Conservation (phyloP, 2,113 vertebrate genomes). For the Tenrec ecaudatus region DNA sequence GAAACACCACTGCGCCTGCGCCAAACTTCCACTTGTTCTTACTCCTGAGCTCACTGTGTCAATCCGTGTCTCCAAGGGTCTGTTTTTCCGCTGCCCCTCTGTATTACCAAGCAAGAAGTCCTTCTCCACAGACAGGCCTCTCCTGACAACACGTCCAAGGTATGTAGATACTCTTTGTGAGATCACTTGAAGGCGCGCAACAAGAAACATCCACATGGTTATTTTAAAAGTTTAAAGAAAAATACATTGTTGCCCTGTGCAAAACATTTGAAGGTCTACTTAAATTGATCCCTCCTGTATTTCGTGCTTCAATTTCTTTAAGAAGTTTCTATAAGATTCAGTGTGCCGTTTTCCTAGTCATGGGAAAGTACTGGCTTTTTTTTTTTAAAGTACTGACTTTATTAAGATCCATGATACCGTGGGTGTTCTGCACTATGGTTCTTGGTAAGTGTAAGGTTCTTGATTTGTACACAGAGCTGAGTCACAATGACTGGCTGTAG, state of each 20-base stretch:
- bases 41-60: too few relatives aligned
- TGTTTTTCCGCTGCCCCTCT: too few relatives aligned
- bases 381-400: not conserved
- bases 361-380: not conserved
- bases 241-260: not conserved
- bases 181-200: constrained; percentile 72
- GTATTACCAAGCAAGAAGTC: too few relatives aligned
- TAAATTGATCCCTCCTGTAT: not conserved
- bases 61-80: too few relatives aligned
- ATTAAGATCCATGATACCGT: constrained; percentile 41
- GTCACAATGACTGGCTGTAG: not conserved
- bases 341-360: constrained; percentile 14
- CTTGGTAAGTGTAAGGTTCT: not conserved
- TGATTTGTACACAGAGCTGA: not conserved
- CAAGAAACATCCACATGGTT: constrained; percentile 53
- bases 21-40: too few relatives aligned
- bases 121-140: too few relatives aligned
- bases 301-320: constrained; percentile 54
- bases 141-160: too few relatives aligned
- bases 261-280: constrained; percentile 48
- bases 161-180: constrained; percentile 59
- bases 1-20: too few relatives aligned
- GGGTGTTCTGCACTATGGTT: not conserved
- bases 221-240: constrained; percentile 50
- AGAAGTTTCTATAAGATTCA: constrained; percentile 51